Base-by-base conservation (phyloP, 2,888 invertebrate genomes). In the Oscheius sp. region DNA sequence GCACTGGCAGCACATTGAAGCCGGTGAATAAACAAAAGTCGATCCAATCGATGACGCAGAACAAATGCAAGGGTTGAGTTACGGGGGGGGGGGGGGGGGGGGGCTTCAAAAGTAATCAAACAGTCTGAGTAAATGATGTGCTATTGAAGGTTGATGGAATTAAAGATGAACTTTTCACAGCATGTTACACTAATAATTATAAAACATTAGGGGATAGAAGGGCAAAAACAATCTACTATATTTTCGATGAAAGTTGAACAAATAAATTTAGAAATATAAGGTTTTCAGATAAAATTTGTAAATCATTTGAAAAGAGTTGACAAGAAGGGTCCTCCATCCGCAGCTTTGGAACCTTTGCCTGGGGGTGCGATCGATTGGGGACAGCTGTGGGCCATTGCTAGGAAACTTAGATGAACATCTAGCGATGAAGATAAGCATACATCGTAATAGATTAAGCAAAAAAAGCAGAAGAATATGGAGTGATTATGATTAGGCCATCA, bases 21-120 rank as follows among this genome's bases (percentile, higher is more conserved):
- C 59, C 59, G 17, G 44, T 44, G 59, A 59, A 59, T 59, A 59
- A 59, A 59, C 44, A 59, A 17, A 33, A 24, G 26, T 20, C 36
- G 59, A 59, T 59, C 59, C 26, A 30, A 59, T 59, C 59, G 59
- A 54, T 54, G 33, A n/a, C 32, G 54, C 54, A 33, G 32, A 54
- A 36, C 32, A 54, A 33, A 32, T 22, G 6, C 26, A 3, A 50
- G 6, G 8, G 2, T 26, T 47, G 14, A 41, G n/a, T 41, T 41
- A 8, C 36, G 36, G 8, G 36, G 36, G 14, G 14, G 8, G 14
- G 36, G n/a, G n/a, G n/a, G n/a, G n/a, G n/a, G n/a, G n/a, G n/a
- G n/a, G n/a, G n/a, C n/a, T n/a, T n/a, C n/a, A n/a, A n/a, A n/a
- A n/a, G n/a, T n/a, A n/a, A n/a, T n/a, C n/a, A n/a, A n/a, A n/a